A percentile compares a stretch with the other conserved stretches of the same genome.
phyloP scores from a whole-genome alignment of 2,113 vertebrate genomes.

The Lophochroa leadbeateri region DNA sequence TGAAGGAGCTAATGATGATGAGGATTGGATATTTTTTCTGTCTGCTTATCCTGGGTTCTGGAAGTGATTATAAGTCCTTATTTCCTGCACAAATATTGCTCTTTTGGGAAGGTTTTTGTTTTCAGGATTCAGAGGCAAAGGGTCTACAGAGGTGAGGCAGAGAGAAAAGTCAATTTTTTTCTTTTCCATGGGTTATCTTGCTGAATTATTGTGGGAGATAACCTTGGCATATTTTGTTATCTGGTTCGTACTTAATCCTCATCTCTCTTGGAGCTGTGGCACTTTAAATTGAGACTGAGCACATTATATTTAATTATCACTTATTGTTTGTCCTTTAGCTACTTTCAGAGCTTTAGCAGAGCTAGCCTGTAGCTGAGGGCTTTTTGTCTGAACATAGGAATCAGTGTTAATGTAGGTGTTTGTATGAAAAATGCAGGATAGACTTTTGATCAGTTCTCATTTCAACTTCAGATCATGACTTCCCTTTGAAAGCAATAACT shows the following conservation, averaged over 20 bases:
- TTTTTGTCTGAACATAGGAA: not conserved
- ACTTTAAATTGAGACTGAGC: not conserved
- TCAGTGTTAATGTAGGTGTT: not conserved
- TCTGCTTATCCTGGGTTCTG: not conserved
- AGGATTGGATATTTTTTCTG: not conserved
- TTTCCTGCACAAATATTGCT: not conserved
- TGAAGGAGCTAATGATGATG: not conserved
- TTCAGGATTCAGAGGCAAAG: not conserved
- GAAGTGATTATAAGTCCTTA: not conserved
- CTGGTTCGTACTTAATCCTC: not conserved
- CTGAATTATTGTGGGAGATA: not conserved
- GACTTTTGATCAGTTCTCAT: not conserved
- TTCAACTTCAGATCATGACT: not conserved
- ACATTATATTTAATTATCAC: not conserved
- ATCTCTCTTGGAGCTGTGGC: not conserved
- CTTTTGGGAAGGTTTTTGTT: not conserved
- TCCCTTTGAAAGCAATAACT: not conserved
- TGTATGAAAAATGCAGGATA: not conserved
- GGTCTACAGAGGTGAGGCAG: not conserved
- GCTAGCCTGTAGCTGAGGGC: not conserved
- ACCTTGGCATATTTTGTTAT: not conserved
- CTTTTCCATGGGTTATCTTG: not conserved
- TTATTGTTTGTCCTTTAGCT: not conserved
- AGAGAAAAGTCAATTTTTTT: not conserved
- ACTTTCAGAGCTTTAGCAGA: not conserved